Conservation (phyloP, 2,113 vertebrate species). For the Tyto alba region DNA sequence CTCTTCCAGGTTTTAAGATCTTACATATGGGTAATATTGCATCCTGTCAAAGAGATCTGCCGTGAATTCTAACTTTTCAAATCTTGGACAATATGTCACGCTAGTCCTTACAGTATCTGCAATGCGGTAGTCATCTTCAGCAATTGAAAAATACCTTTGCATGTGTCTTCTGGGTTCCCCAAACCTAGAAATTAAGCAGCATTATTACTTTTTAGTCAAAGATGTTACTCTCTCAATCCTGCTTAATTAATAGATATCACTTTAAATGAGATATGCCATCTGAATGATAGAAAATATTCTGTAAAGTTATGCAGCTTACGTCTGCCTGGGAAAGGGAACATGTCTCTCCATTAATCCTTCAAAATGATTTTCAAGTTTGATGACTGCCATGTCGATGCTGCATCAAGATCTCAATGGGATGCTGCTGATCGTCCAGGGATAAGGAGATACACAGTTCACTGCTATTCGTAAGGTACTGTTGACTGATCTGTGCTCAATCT, state of each 20-base stretch:
- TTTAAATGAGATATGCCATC: neutral
- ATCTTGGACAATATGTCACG: neutral
- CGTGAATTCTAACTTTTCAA: neutral
- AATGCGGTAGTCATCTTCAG: neutral
- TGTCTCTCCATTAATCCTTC: neutral
- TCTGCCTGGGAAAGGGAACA: neutral
- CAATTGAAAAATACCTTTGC: neutral
- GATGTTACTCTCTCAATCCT: neutral
- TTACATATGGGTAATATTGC: neutral
- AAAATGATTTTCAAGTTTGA: neutral
- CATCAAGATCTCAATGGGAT: neutral
- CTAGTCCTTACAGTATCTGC: neutral
- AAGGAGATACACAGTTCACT: neutral
- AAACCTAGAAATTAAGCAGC: neutral
- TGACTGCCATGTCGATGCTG: neutral
- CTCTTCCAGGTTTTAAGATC: neutral
- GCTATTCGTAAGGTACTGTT: neutral
- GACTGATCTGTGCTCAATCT: neutral
- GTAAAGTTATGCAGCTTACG: neutral
- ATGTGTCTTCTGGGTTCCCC: neutral
- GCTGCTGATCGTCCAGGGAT: rapidly evolving
- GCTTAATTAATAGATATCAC: neutral
- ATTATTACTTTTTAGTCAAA: neutral
- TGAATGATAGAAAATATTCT: neutral
- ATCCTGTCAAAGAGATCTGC: neutral